Conservation (phyloP, 2,797 vertebrate genomes). For the Poeciliopsis gracilis region DNA sequence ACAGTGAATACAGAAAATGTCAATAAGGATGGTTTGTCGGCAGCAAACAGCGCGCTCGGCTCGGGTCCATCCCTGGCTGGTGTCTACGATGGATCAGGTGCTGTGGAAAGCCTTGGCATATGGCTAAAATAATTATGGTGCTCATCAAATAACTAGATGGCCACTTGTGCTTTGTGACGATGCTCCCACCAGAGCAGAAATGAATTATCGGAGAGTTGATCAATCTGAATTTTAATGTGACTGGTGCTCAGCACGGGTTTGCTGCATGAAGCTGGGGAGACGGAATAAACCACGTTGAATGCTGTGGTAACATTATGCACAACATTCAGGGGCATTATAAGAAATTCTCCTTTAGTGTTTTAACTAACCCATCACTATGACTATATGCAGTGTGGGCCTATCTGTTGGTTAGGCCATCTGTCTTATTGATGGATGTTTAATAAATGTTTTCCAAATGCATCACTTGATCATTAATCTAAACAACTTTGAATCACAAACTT, state of each 20-base stretch:
- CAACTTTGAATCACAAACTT: conserved; percentile 13
- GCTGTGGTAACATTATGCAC: conserved; percentile 24
- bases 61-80: conserved; percentile 30
- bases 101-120: conserved; percentile 63
- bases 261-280: conserved; percentile 33
- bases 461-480: conserved; percentile 16
- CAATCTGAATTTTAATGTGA: conserved; percentile 72
- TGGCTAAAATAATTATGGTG: conserved; percentile 73
- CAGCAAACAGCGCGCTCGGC: conserved; percentile 45
- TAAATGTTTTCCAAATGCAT: background rate
- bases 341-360: conserved; percentile 15
- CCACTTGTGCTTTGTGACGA: conserved; percentile 70
- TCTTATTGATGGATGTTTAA: conserved; percentile 22
- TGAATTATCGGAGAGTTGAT: conserved; percentile 69
- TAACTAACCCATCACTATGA: background rate
- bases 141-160: conserved; percentile 73
- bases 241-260: conserved; percentile 48
- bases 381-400: conserved; percentile 1
- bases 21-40: conserved; percentile 56
- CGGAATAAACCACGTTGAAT: conserved; percentile 25
- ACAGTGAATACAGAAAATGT: conserved; percentile 59
- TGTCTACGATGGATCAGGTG: conserved; percentile 55
- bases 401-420: conserved; percentile 4
- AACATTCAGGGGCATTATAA: conserved; percentile 20
- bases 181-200: conserved; percentile 69